Conservation (phyloP, 1,140 invertebrate species). For the Eufriesea mexicana region DNA sequence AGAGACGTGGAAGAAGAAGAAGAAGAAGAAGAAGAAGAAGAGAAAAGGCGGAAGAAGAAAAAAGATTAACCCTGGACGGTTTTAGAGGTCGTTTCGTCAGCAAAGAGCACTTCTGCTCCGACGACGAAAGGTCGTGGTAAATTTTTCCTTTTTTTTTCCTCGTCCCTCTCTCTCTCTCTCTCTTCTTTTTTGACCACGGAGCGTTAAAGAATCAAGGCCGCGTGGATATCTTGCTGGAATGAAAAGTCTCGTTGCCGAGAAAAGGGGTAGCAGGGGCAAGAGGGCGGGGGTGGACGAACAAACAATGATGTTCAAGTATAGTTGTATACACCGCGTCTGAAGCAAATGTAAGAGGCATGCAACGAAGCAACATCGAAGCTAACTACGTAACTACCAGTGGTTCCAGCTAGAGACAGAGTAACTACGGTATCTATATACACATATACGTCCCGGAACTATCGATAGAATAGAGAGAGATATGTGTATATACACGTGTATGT, state of each 20-base stretch:
- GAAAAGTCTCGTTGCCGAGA: conserved; percentile 29
- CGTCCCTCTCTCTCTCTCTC: not conserved
- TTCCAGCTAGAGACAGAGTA: not conserved
- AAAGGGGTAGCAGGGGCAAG: not conserved
- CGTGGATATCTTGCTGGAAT: conserved; percentile 37
- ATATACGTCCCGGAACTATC: not conserved
- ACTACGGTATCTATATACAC: not conserved
- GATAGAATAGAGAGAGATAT: conserved; percentile 1
- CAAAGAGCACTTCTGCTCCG: conserved; percentile 23
- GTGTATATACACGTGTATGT: conserved; percentile 11
- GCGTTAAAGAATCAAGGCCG: conserved; percentile 44
- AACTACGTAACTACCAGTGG: conserved; percentile 17
- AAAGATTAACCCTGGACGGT: conserved; percentile 23
- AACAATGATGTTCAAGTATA: conserved; percentile 32
- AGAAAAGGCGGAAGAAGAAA: conserved; percentile 3
- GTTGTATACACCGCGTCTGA: conserved; percentile 22
- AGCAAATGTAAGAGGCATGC: conserved; percentile 27
- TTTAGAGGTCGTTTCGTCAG: conserved; percentile 17
- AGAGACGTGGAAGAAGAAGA: not conserved
- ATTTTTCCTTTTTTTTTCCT: not conserved
- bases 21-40: not conserved
- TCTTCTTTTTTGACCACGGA: conserved; percentile 22
- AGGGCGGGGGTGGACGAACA: not conserved
- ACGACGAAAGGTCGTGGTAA: conserved; percentile 35
- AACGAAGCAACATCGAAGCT: conserved; percentile 30